Percentiles rank a stretch among this genome's conserved stretches.
phyloP scores from a whole-genome alignment of 2,888 invertebrate genomes.

The Octonoba sinensis region DNA sequence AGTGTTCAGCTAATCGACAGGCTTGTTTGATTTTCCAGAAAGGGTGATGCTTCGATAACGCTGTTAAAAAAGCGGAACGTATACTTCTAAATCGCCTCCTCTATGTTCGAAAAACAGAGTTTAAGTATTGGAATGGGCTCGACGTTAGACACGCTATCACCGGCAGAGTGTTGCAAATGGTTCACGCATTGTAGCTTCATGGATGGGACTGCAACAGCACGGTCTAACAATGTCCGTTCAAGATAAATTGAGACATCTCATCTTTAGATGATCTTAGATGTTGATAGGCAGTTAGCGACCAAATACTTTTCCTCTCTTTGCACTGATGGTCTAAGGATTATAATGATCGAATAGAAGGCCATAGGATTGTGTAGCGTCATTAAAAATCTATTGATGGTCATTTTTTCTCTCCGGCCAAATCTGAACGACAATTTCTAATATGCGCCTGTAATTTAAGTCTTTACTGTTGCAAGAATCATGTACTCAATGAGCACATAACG shows the following conservation, averaged over 20 bases:
- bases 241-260: constrained; percentile 27
- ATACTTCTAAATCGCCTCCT: constrained; percentile 18
- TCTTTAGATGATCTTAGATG: neutral
- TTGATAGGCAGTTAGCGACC: constrained; percentile 35
- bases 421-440: neutral
- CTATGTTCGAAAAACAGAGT: constrained; percentile 33
- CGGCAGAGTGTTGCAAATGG: constrained; percentile 50
- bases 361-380: constrained; percentile 1
- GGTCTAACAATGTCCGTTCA: constrained; percentile 17
- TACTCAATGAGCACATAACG: too few relatives aligned
- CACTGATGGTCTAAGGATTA: constrained; percentile 22
- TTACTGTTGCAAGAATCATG: neutral
- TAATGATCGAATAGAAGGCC: neutral
- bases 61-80: constrained; percentile 39
- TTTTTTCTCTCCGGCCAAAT: constrained; percentile 6
- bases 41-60: constrained; percentile 24
- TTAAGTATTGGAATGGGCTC: constrained; percentile 28
- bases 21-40: constrained; percentile 31
- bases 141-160: constrained; percentile 44
- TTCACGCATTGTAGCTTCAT: constrained; percentile 26
- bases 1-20: constrained; percentile 39
- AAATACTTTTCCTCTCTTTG: constrained; percentile 21
- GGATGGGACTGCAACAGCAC: constrained; percentile 16
- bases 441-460: neutral
- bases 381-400: constrained; percentile 27